These are phyloP conservation scores for Neoascia interrupta DNA, from an alignment of 2,888 invertebrate species.

Conservation along the genomic window DNA sequence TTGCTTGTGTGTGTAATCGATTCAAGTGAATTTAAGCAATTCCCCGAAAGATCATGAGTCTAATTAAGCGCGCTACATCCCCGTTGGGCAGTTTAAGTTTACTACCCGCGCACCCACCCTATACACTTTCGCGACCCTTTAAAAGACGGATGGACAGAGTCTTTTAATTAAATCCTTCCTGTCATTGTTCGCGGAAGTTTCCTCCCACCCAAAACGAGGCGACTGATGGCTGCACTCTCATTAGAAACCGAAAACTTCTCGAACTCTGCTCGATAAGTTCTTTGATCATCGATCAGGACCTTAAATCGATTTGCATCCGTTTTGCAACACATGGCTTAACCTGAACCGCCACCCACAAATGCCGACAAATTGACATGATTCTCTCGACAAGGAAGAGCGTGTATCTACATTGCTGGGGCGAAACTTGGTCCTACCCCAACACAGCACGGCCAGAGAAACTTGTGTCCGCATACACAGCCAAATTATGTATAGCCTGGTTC, in stretches of 20 bases:
- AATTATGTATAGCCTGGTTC: too few relatives aligned
- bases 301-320: conserved; percentile 22
- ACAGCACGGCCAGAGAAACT: conserved; percentile 1
- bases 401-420: background rate
- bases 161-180: too few relatives aligned
- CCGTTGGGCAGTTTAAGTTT: conserved; percentile 15
- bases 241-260: too few relatives aligned
- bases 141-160: too few relatives aligned
- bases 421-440: conserved; percentile 37
- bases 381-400: conserved; percentile 11
- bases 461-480: background rate
- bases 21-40: conserved; percentile 9
- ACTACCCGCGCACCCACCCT: too few relatives aligned
- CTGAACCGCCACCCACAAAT: background rate
- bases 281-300: conserved; percentile 9
- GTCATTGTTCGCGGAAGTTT: too few relatives aligned
- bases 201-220: too few relatives aligned
- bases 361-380: conserved; percentile 37
- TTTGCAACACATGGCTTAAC: background rate
- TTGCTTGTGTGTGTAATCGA: conserved; percentile 22
- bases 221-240: too few relatives aligned
- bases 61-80: conserved; percentile 13
- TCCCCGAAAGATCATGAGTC: too few relatives aligned
- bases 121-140: too few relatives aligned
- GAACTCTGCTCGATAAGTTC: too few relatives aligned